phyloP scores from a whole-genome alignment of 1,140 invertebrate species.

The Ceratina japonica region DNA sequence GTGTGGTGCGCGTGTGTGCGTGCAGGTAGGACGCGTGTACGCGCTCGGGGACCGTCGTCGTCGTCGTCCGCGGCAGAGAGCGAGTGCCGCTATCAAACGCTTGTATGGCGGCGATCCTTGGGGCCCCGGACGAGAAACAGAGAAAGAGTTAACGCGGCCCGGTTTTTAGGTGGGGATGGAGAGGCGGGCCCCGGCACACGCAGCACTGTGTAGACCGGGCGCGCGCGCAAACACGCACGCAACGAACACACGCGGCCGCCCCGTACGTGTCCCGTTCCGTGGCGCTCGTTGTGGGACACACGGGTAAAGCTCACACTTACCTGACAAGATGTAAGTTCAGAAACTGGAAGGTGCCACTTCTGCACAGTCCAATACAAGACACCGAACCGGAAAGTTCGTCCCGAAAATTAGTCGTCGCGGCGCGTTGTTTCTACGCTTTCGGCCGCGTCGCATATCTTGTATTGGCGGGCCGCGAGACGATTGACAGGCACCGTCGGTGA shows the following conservation, averaged over 20 bases:
- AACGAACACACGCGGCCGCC: not conserved
- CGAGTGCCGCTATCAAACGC: conserved; percentile 58
- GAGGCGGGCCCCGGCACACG: conserved; percentile 69
- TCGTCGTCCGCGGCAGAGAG: too few species aligned
- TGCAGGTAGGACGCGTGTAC: conserved; percentile 1
- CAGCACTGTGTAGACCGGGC: conserved; percentile 22
- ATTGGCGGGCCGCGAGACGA: too few species aligned
- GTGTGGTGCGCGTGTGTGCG: conserved; percentile 11
- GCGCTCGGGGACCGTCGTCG: conserved; percentile 9
- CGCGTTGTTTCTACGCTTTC: not conserved
- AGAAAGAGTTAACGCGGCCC: conserved; percentile 7
- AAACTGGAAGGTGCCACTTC: conserved; percentile 78
- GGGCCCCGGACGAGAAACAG: conserved; percentile 8
- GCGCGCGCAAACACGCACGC: conserved; percentile 39
- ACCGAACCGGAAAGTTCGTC: conserved; percentile 78
- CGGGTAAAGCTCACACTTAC: conserved; percentile 77
- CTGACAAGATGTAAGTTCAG: conserved; percentile 79
- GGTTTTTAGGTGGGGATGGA: conserved; percentile 61
- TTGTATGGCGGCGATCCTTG: conserved; percentile 66
- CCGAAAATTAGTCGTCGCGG: conserved; percentile 59
- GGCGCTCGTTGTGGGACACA: conserved; percentile 52
- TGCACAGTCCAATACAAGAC: conserved; percentile 79
- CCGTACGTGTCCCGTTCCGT: conserved; percentile 20
- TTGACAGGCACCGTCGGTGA: too few species aligned
- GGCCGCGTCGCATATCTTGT: not conserved